Evolutionary conservation across 2,113 vertebrate species (phyloP).

Genomic region (Balaenoptera acutorostrata): DNA sequence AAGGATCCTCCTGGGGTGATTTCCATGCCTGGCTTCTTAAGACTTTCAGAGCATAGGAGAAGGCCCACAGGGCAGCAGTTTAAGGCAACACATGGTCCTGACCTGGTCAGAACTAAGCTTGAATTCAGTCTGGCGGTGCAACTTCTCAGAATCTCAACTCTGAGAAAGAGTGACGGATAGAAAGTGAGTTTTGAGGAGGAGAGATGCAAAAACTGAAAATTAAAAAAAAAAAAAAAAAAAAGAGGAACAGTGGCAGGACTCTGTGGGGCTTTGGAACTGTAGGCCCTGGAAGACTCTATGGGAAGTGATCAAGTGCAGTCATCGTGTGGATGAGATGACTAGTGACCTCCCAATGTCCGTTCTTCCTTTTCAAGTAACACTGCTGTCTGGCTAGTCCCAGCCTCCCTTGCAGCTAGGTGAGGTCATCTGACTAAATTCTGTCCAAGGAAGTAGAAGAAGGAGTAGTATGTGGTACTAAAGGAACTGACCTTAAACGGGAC

Average conservation of each 20-base stretch:
- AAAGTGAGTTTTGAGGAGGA: neutral
- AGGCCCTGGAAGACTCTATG: neutral
- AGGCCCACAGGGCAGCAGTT: neutral
- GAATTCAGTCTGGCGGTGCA: neutral
- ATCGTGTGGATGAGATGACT: neutral
- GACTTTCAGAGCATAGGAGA: neutral
- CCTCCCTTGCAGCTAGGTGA: neutral
- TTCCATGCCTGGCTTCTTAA: neutral
- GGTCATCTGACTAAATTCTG: neutral
- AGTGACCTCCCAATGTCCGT: fast-evolving
- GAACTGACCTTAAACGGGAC: neutral
- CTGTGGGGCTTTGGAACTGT: neutral
- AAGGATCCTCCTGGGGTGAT: neutral
- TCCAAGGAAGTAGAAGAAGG: neutral
- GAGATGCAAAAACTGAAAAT: neutral
- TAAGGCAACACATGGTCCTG: neutral
- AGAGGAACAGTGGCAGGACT: neutral
- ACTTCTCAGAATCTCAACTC: neutral
- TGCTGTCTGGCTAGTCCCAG: neutral
- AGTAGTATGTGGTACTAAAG: neutral
- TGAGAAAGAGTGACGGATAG: neutral
- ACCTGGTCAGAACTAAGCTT: neutral
- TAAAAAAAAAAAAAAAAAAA: neutral
- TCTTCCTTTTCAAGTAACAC: neutral
- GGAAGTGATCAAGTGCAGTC: neutral